These are phyloP conservation scores for Argynnis bischoffii DNA, from an alignment of 2,888 invertebrate species.

Conservation along the genomic window DNA sequence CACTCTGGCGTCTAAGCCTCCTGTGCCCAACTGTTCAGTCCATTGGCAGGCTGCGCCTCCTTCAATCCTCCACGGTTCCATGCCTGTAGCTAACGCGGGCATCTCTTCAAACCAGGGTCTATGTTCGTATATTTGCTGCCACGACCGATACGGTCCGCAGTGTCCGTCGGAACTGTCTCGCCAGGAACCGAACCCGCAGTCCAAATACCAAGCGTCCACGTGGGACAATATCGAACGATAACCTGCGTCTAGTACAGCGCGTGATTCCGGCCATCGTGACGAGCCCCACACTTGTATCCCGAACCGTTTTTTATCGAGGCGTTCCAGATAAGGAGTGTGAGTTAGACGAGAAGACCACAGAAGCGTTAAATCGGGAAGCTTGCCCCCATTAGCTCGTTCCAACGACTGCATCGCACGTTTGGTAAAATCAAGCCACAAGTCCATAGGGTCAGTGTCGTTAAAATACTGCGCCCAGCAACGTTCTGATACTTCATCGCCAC, in stretches of 20 bases:
- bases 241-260: slow-evolving; percentile 88
- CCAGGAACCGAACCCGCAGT: slow-evolving; percentile 94
- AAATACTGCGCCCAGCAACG: slow-evolving; percentile 90
- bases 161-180: slow-evolving; percentile 91
- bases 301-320: slow-evolving; percentile 79
- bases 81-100: slow-evolving; percentile 56
- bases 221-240: slow-evolving; percentile 91
- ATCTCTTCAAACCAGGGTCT: slow-evolving; percentile 85
- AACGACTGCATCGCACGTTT: slow-evolving; percentile 83
- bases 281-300: slow-evolving; percentile 92
- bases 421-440: slow-evolving; percentile 91
- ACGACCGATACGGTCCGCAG: slow-evolving; percentile 93
- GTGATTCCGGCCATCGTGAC: slow-evolving; percentile 90
- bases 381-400: slow-evolving; percentile 83
- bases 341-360: slow-evolving; percentile 91
- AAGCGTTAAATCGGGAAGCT: slow-evolving; percentile 81
- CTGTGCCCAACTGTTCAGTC: slow-evolving; percentile 91
- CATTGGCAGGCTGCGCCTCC: slow-evolving; percentile 93
- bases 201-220: slow-evolving; percentile 94
- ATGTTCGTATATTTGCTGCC: slow-evolving; percentile 94
- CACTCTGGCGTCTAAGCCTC: slow-evolving; percentile 88
- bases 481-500: slow-evolving; percentile 92
- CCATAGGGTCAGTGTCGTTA: slow-evolving; percentile 89
- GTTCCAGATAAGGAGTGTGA: slow-evolving; percentile 85
- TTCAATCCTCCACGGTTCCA: slow-evolving; percentile 77